Evolutionary conservation across 2,888 invertebrate species (phyloP).

Genomic region (Myathropa florea): DNA sequence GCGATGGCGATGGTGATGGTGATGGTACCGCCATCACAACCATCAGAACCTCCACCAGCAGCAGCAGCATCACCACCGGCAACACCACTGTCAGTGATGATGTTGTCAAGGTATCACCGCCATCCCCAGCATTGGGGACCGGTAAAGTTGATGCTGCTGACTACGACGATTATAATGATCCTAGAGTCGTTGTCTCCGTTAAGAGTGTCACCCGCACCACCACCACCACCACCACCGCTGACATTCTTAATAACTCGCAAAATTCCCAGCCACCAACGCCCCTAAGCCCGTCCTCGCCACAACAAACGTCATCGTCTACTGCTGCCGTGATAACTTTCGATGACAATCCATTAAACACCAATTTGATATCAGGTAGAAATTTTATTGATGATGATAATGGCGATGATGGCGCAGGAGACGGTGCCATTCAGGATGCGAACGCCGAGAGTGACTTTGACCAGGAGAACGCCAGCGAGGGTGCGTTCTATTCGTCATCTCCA

Average conservation of each 20-base stretch:
- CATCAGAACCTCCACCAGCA: conserved; percentile 14
- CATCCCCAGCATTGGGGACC: conserved; percentile 31
- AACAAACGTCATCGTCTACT: conserved; percentile 54
- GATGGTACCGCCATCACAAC: conserved; percentile 43
- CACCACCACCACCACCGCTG: no score
- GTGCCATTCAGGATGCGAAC: conserved; percentile 33
- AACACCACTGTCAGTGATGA: conserved; percentile 42
- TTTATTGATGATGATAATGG: conserved; percentile 66
- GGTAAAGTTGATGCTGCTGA: conserved; percentile 49
- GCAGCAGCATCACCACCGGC: conserved; percentile 17
- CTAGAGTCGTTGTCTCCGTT: conserved; percentile 57
- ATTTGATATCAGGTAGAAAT: conserved; percentile 76
- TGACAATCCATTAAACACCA: conserved; percentile 79
- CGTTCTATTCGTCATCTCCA: conserved; percentile 60
- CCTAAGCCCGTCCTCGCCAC: conserved; percentile 50
- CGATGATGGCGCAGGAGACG: conserved; percentile 65
- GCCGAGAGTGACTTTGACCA: conserved; percentile 11
- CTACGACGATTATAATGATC: conserved; percentile 66
- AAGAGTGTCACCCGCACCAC: conserved; percentile 60
- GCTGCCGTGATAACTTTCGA: conserved; percentile 51
- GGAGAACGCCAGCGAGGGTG: not conserved
- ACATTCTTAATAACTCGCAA: conserved; percentile 49
- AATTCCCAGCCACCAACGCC: conserved; percentile 41
- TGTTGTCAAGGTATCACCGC: conserved; percentile 66
- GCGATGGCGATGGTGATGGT: conserved; percentile 39